Evolutionary conservation across 2,888 invertebrate species (phyloP).

Genomic region (Cylloceria caligata): DNA sequence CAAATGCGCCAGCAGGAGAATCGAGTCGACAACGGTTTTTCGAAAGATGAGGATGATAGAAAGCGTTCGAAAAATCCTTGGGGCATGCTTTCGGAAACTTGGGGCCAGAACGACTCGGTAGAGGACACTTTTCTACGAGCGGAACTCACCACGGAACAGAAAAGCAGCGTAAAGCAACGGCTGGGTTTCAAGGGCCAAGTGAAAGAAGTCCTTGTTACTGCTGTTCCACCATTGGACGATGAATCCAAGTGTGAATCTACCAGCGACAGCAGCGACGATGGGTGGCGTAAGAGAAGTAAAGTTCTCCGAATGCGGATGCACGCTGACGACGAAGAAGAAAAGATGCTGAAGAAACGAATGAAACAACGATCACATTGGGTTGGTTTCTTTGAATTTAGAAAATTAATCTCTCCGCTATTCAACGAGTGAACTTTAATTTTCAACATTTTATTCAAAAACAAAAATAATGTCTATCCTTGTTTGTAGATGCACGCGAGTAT

Average conservation of each 20-base stretch:
- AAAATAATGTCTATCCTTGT: neutral
- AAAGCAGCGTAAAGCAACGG: slow-evolving; percentile 77
- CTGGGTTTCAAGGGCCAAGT: slow-evolving; percentile 72
- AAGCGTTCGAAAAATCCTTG: slow-evolving; percentile 88
- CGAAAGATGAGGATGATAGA: slow-evolving; percentile 58
- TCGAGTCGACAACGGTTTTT: slow-evolving; percentile 51
- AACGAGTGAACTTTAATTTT: neutral
- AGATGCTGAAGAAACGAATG: slow-evolving; percentile 83
- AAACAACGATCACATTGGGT: slow-evolving; percentile 74
- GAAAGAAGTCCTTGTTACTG: slow-evolving; percentile 18
- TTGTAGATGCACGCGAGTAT: slow-evolving; percentile 43
- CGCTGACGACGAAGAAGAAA: slow-evolving; percentile 94
- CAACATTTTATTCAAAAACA: neutral
- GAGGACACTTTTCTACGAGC: slow-evolving; percentile 84
- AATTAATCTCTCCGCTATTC: neutral
- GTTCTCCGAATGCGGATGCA: slow-evolving; percentile 93
- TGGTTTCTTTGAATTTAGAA: slow-evolving; percentile 44
- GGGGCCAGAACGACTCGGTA: slow-evolving; percentile 89
- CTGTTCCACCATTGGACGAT: slow-evolving; percentile 76
- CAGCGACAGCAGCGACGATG: slow-evolving; percentile 85
- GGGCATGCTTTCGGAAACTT: slow-evolving; percentile 89
- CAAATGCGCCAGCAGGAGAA: slow-evolving; percentile 72
- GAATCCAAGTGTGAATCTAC: slow-evolving; percentile 82
- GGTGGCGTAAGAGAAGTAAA: slow-evolving; percentile 88
- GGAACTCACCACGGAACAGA: slow-evolving; percentile 77